These are phyloP conservation scores for Lypha dubia DNA, from an alignment of 2,888 invertebrate species.

Conservation along the genomic window DNA sequence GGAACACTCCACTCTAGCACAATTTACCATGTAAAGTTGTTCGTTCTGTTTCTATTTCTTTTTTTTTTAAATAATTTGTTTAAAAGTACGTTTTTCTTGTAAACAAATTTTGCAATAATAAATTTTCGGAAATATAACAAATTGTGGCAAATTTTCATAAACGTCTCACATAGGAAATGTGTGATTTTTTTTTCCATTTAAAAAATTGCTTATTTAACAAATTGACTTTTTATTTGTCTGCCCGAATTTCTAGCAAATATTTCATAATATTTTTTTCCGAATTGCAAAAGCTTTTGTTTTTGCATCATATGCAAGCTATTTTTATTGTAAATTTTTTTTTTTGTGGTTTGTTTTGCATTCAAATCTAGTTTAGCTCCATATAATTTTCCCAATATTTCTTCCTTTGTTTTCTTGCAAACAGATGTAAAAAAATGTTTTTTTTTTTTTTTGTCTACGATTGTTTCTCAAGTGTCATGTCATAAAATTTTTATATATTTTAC, in stretches of 20 bases:
- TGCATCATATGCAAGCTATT: slow-evolving; percentile 1
- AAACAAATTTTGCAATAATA: background rate
- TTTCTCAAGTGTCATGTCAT: slow-evolving; percentile 70
- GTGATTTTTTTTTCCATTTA: background rate
- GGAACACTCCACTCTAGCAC: background rate
- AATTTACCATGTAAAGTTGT: slow-evolving; percentile 32
- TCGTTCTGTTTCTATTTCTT: too few relatives aligned
- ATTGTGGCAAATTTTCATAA: slow-evolving; percentile 10
- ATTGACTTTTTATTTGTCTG: slow-evolving; percentile 57
- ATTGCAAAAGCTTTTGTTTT: slow-evolving; percentile 22
- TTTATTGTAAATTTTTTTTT: background rate
- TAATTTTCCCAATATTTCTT: slow-evolving; percentile 29
- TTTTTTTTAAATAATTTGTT: background rate
- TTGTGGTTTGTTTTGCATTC: background rate
- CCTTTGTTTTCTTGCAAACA: background rate
- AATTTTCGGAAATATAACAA: slow-evolving; percentile 23
- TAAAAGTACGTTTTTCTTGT: background rate
- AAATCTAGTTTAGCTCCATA: slow-evolving; percentile 38
- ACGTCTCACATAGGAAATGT: slow-evolving; percentile 20
- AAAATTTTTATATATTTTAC: slow-evolving; percentile 55
- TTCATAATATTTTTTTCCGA: background rate
- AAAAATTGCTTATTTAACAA: slow-evolving; percentile 10
- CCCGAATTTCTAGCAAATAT: background rate
- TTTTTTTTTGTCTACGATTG: slow-evolving; percentile 3
- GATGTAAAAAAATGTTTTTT: slow-evolving; percentile 11